Evolutionary conservation across 2,888 invertebrate species (phyloP), one percentile per base, ranked within the genome.

Genomic region (Celastrina argiolus): DNA sequence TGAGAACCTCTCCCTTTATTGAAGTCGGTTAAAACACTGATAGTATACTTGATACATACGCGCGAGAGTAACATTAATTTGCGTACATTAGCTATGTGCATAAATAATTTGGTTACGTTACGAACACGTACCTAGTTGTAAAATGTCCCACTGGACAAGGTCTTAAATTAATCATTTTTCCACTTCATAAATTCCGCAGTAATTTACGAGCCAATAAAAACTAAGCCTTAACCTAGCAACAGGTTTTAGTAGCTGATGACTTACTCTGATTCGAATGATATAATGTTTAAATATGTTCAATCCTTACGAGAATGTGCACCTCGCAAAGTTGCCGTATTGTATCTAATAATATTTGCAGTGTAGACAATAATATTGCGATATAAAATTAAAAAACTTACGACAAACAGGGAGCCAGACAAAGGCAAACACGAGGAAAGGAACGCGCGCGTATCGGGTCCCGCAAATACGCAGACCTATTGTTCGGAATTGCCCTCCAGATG

Each of bases 391-490:
- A 69, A 69, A 82, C 84, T 83, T 84, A 84, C 78, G 36, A 36
- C 51, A 51, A 51, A 12, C 76, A 80, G 78, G 74, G 77, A 80
- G 81, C 83, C 83, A 86, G 86, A 87, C 87, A 84, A 85, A 83
- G 78, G 83, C 80, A 85, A 87, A 87, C 76, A 85, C 75, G 78
- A 79, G 70, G 80, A 82, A 85, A 79, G 77, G 74, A 78, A 80
- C 78, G 78, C 76, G 78, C 73, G 78, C 75, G 82, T 87, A 88
- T 88, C 78, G 83, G 81, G 80, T 78, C 79, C 83, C 79, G 73
- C 76, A 76, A 75, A 76, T 74, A 83, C 78, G 76, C 80, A 82
- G 83, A 85, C 83, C 80, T 86, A 86, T 87, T 87, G 84, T 87
- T 84, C 82, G 79, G 74, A 78, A 82, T 61, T 80, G 82, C 76